Percentiles rank a stretch among this genome's conserved stretches.
Conservation (phyloP, 2,113 vertebrate genomes). For the Recurvirostra avosetta region DNA sequence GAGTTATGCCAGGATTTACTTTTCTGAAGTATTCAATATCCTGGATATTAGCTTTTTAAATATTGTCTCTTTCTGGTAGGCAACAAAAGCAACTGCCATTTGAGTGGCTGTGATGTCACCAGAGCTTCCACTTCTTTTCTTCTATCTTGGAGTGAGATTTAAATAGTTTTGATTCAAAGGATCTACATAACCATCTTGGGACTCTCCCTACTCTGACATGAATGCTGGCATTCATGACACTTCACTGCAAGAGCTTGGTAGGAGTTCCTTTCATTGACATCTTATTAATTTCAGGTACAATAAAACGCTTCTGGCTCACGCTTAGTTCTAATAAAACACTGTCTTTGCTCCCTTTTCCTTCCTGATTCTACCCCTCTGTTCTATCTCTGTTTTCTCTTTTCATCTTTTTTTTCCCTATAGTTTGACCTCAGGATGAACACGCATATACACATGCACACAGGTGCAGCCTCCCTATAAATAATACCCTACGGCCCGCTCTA, state of each 20-base stretch:
- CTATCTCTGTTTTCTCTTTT: background rate
- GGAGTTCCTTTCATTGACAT: background rate
- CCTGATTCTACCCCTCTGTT: background rate
- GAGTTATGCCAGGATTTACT: no score
- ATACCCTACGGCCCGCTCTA: background rate
- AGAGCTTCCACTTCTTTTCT: background rate
- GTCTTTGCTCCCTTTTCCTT: background rate
- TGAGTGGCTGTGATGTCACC: background rate
- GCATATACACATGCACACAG: background rate
- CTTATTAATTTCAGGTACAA: background rate
- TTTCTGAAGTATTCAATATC: background rate
- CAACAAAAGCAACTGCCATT: background rate
- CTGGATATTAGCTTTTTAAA: background rate
- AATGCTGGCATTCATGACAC: background rate
- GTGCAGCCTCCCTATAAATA: background rate
- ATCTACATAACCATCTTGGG: background rate
- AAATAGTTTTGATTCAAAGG: background rate
- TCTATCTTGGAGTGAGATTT: background rate
- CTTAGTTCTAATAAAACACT: background rate
- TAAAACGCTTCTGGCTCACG: background rate
- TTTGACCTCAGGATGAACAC: background rate
- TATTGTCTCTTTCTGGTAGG: background rate
- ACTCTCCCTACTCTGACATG: background rate
- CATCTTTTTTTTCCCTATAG: background rate
- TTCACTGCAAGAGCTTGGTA: background rate